Evolutionary conservation across 2,113 vertebrate genomes (phyloP), one percentile per base, ranked within the genome.

Genomic region (Glareola pratincola): DNA sequence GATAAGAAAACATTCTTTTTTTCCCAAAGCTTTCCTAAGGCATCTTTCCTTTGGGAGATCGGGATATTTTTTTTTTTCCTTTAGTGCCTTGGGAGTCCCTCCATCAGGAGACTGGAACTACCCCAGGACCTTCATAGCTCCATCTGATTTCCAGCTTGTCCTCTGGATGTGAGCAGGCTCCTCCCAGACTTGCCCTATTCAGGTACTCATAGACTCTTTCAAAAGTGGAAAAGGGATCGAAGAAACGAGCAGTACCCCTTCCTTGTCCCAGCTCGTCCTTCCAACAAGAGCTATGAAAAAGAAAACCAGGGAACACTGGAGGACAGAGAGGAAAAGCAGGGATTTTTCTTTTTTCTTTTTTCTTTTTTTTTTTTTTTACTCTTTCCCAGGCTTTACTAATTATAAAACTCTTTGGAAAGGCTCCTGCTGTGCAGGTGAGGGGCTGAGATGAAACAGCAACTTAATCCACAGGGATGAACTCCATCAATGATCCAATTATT

Each of bases 401-500:
- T 84, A 56, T 12, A 67, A 85, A 95, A 66, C 64, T 45, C 80
- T 77, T 82, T 53, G 41, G 43, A 75, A 88, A 90, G 21, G 15
- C 62, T 96, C 62, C 81, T 51, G 16, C 73, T 39, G 83, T 67
- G 64, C 91, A 97, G 94, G 91, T 88, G 92, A 96, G 53, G 36
- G 51, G 57, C 51, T 47, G 77, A 88, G 78, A 90, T 66, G 92
- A 96, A 92, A n/a, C 79, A 94, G 59, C 67, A 71, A 9, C 89
- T 95, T 92, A 97, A 95, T 96, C 96, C 87, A 53, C 0, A 3
- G 80, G 92, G 94, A 89, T 48, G 79, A 95, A 84, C 79, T 80
- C 67, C 71, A 94, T 96, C 97, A 93, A 21, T 56, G 94, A 96
- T 95, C 89, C 94, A 95, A 92, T 97, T 97, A 96, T 90, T 94